Evolutionary conservation across 2,888 invertebrate genomes (phyloP), one percentile per base, ranked within the genome.

Genomic region (Myopa testacea): DNA sequence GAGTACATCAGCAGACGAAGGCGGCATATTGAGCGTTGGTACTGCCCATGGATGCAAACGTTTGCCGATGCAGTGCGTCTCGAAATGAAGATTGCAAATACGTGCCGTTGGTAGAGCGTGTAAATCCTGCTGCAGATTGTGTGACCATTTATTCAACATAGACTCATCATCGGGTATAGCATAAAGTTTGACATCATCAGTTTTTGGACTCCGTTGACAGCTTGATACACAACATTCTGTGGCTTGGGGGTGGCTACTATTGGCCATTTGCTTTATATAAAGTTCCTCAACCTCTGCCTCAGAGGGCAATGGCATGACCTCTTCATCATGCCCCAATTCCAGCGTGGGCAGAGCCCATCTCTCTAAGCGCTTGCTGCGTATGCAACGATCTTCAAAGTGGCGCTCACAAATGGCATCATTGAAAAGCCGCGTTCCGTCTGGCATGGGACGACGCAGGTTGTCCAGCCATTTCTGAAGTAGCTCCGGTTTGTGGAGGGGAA

Each of bases 391-490:
- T 76, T 87, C 87, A 34, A 87, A 87, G 75, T 87, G 87, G 19
- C 85, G 82, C 78, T 87, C 87, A 67, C 87, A 87, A 4, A 87
- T 87, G 75, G 87, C 87, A 79, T 87, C 87, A 70, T 87, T 87
- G 19, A 87, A 87, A 3, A 87, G 84, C 58, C 85, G 86, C 3
- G 81, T 84, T 60, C 87, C 87, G 82, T 87, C 87, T 4, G 87
- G 87, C 10, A 87, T 83, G 0, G 85, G 78, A 0, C 87, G 84
- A 37, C 84, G 84, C 16, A 87, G 76, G 71, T 87, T 87, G 19
- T 86, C 85, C 55, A 87, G 86, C 87, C 87, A 87, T 62, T 87
- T 87, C 50, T 84, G 83, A 52, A 87, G 69, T 38, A 86, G 72
- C 1, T 84, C 78, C 4, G 84, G 81, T 19, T 76, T 76, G 70